These are phyloP conservation scores for Eupeodes luniger DNA, from an alignment of 2,888 invertebrate genomes.

Conservation along the genomic window DNA sequence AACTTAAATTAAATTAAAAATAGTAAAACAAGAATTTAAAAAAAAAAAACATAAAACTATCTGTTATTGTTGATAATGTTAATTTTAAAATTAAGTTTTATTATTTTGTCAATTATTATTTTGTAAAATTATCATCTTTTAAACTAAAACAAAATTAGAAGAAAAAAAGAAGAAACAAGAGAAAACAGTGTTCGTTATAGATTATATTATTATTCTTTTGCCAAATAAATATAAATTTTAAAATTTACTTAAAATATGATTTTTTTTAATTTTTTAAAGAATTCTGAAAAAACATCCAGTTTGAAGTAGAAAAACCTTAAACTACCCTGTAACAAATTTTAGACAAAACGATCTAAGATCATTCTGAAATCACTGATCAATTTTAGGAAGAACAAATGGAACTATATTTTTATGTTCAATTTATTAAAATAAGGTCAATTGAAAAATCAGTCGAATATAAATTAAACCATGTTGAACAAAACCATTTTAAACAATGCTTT, in stretches of 20 bases:
- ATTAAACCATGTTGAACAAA: no score
- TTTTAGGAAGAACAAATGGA: no score
- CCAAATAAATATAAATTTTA: slow-evolving; percentile 62
- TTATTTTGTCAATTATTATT: slow-evolving; percentile 33
- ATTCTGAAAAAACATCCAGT: no score
- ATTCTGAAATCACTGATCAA: no score
- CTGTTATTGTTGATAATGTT: slow-evolving; percentile 72
- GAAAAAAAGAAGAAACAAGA: slow-evolving; percentile 13
- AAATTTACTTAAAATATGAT: background rate
- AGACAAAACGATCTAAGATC: no score
- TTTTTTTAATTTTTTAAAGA: background rate
- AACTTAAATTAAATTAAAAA: slow-evolving; percentile 9
- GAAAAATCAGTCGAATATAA: no score
- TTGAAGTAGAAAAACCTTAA: no score
- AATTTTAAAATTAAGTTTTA: slow-evolving; percentile 58
- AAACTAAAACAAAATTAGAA: slow-evolving; percentile 37
- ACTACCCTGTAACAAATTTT: no score
- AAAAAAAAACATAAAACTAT: slow-evolving; percentile 15
- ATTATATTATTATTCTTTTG: slow-evolving; percentile 61
- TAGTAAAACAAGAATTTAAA: slow-evolving; percentile 23
- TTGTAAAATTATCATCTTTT: slow-evolving; percentile 43
- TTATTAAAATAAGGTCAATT: no score
- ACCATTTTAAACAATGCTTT: no score
- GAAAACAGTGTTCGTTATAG: slow-evolving; percentile 71
- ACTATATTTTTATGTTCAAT: no score